Conservation (phyloP, 1,140 invertebrate species). For the Microplitis demolitor region DNA sequence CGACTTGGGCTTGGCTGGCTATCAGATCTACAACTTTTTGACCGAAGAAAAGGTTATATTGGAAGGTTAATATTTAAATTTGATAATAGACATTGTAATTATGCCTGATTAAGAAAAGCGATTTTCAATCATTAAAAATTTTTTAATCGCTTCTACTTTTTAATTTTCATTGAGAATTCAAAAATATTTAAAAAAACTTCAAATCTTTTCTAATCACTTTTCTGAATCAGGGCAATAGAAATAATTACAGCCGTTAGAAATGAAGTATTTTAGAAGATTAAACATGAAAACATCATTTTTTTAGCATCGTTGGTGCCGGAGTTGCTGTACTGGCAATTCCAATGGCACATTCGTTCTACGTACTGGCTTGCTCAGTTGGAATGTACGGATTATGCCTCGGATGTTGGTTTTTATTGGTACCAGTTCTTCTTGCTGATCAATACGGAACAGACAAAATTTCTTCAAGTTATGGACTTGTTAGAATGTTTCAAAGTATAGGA, state of each 20-base stretch:
- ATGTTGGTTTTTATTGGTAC: slow-evolving; percentile 76
- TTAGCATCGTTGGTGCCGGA: slow-evolving; percentile 72
- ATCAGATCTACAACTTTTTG: slow-evolving; percentile 73
- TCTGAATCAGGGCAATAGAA: no score
- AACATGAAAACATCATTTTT: slow-evolving; percentile 25
- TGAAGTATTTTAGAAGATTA: not conserved
- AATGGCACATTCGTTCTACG: slow-evolving; percentile 67
- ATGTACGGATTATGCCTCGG: slow-evolving; percentile 74
- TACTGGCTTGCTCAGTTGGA: slow-evolving; percentile 65
- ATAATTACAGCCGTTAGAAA: no score
- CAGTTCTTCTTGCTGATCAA: slow-evolving; percentile 73
- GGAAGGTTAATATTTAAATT: slow-evolving; percentile 63
- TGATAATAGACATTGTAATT: not conserved
- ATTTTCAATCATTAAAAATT: no score
- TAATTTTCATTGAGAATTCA: no score
- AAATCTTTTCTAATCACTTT: no score
- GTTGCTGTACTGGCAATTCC: slow-evolving; percentile 70
- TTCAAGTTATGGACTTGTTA: slow-evolving; percentile 74
- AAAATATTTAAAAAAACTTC: no score
- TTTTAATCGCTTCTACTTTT: no score
- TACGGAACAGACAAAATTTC: slow-evolving; percentile 75
- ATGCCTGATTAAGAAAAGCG: not conserved
- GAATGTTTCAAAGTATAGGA: slow-evolving; percentile 77
- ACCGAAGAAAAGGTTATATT: slow-evolving; percentile 73
- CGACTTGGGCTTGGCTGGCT: slow-evolving; percentile 73